Conservation (phyloP, 2,888 invertebrate genomes). For the Priocnemis perturbator region DNA sequence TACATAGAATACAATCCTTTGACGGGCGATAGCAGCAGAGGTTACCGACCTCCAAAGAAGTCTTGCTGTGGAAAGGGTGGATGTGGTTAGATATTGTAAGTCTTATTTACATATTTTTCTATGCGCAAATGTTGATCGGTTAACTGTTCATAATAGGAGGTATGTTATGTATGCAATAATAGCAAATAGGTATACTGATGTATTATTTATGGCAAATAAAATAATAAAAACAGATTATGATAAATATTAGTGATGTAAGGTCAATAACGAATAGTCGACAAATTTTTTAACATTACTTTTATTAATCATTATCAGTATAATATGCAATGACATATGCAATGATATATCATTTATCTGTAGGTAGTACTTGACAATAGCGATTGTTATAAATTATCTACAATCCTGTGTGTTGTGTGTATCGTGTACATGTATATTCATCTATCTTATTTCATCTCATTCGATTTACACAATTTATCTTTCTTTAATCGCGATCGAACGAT, state of each 20-base stretch:
- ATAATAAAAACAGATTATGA: background rate
- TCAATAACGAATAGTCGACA: background rate
- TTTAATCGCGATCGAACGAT: constrained; percentile 46
- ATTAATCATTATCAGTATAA: constrained; percentile 72
- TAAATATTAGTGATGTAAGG: too few relatives aligned
- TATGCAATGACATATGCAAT: constrained; percentile 66
- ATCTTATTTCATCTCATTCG: constrained; percentile 25
- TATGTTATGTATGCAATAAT: background rate
- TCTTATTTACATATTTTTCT: background rate
- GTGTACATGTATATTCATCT: constrained; percentile 51
- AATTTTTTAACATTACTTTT: constrained; percentile 71
- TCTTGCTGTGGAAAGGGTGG: constrained; percentile 69
- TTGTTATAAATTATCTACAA: constrained; percentile 74
- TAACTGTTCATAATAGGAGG: background rate
- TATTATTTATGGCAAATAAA: background rate
- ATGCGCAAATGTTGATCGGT: background rate
- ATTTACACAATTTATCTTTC: constrained; percentile 25
- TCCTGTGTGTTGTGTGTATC: constrained; percentile 56
- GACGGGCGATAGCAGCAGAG: constrained; percentile 64
- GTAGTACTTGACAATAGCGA: constrained; percentile 72
- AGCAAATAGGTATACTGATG: too few relatives aligned
- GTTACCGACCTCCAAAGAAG: constrained; percentile 71
- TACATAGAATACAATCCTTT: constrained; percentile 73
- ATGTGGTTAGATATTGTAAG: constrained; percentile 64
- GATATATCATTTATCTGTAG: constrained; percentile 54